These are phyloP conservation scores for Falco peregrinus DNA, from an alignment of 2,797 vertebrate genomes.

Conservation along the genomic window DNA sequence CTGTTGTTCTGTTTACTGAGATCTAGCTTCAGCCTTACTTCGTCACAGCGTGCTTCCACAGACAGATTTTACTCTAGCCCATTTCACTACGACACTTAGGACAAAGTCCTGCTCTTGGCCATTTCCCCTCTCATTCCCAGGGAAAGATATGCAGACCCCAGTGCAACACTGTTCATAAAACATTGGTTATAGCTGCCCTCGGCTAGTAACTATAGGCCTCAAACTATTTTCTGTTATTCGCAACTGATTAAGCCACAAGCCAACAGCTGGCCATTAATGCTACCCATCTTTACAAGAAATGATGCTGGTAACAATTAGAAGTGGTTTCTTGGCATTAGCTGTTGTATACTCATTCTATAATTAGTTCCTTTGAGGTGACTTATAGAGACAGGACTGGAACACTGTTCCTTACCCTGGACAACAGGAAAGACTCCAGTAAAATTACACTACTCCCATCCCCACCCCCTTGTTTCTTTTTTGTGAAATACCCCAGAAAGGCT, in stretches of 20 bases:
- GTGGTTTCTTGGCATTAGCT: constrained; percentile 47
- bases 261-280: constrained; percentile 56
- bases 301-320: constrained; percentile 54
- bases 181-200: not conserved
- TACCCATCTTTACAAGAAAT: constrained; percentile 42
- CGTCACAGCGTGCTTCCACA: not conserved
- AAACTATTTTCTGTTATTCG: constrained; percentile 47
- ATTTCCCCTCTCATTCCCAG: not conserved
- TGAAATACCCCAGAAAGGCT: not conserved
- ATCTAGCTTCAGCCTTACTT: not conserved
- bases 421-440: constrained; percentile 3
- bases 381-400: not conserved
- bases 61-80: not conserved
- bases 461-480: not conserved
- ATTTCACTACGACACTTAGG: not conserved
- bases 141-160: not conserved
- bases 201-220: constrained; percentile 7
- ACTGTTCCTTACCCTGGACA: not conserved
- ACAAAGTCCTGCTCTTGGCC: not conserved
- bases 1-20: not conserved
- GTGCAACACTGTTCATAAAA: constrained; percentile 5
- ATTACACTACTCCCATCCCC: not conserved
- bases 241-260: constrained; percentile 23
- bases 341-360: constrained; percentile 29
- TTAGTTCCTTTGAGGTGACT: constrained; percentile 20